Evolutionary conservation across 37 sponge, comb jelly and placozoan genomes (phyloP).

Genomic region (Eunapius fragilis): DNA sequence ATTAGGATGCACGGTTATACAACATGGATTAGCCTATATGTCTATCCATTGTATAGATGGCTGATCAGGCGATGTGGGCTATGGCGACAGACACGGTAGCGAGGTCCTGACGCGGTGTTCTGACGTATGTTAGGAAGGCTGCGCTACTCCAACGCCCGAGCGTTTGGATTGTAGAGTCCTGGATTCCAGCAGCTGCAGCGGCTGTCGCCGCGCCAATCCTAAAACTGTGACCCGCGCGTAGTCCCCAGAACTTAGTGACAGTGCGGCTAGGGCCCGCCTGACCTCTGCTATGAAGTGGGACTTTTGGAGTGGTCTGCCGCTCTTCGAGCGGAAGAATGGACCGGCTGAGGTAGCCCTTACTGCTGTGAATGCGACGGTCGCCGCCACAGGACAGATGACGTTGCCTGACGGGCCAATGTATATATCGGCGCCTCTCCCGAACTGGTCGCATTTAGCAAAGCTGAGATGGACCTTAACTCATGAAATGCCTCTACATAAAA

Average conservation of each 20-base stretch:
- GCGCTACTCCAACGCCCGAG: neutral
- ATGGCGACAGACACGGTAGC: neutral
- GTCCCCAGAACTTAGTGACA: conserved; percentile 1
- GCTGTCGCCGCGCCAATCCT: neutral
- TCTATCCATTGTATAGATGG: neutral
- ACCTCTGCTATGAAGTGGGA: neutral
- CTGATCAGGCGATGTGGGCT: neutral
- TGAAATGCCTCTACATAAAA: conserved; percentile 35
- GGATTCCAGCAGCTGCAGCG: neutral
- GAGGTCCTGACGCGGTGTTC: neutral
- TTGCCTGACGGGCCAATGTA: conserved; percentile 3
- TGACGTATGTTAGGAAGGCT: neutral
- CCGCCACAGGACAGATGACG: conserved; percentile 29
- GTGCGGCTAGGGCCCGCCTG: neutral
- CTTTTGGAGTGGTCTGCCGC: conserved; percentile 1
- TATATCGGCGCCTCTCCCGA: conserved; percentile 18
- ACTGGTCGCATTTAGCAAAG: conserved; percentile 8
- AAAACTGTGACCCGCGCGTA: conserved; percentile 33
- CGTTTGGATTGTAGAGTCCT: neutral
- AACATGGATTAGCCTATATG: neutral
- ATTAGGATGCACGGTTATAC: neutral
- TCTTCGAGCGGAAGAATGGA: conserved; percentile 18
- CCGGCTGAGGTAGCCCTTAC: conserved; percentile 7
- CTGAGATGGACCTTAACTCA: conserved; percentile 8
- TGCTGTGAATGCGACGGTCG: conserved; percentile 15